These are phyloP conservation scores for Drosophila lutescens DNA, from an alignment of 2,888 invertebrate species.

Conservation along the genomic window DNA sequence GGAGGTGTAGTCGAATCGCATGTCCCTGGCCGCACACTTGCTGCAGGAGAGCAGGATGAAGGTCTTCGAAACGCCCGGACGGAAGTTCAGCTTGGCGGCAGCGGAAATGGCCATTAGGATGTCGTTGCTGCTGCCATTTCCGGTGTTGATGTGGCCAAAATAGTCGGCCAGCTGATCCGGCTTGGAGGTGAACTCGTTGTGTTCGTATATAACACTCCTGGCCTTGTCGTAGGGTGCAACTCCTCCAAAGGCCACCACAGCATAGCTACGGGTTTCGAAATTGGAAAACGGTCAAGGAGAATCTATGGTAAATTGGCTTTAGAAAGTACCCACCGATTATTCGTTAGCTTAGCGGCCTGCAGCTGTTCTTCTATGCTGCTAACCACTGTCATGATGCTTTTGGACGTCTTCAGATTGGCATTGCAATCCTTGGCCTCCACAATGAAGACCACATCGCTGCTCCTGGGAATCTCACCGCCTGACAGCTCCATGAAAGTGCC, in stretches of 20 bases:
- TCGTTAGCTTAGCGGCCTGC: slow-evolving; percentile 86
- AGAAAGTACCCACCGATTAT: slow-evolving; percentile 86
- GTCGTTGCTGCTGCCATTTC: slow-evolving; percentile 86
- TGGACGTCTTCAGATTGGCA: slow-evolving; percentile 87
- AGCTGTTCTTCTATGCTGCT: slow-evolving; percentile 89
- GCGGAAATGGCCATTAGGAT: slow-evolving; percentile 91
- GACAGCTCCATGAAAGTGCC: slow-evolving; percentile 90
- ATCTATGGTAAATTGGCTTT: too few species aligned
- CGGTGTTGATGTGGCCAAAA: slow-evolving; percentile 88
- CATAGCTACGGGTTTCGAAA: slow-evolving; percentile 86
- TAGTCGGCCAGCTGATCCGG: slow-evolving; percentile 87
- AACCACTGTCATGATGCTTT: slow-evolving; percentile 89
- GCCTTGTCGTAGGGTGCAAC: slow-evolving; percentile 89
- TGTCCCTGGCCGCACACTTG: slow-evolving; percentile 88
- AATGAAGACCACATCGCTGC: slow-evolving; percentile 94
- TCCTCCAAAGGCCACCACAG: slow-evolving; percentile 93
- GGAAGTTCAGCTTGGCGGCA: slow-evolving; percentile 90
- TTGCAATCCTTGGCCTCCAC: slow-evolving; percentile 95
- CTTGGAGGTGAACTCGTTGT: slow-evolving; percentile 88
- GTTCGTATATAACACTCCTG: slow-evolving; percentile 89
- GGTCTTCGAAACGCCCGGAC: slow-evolving; percentile 93
- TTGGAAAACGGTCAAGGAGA: too few species aligned
- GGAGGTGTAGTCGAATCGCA: slow-evolving; percentile 93
- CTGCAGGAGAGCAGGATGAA: slow-evolving; percentile 93
- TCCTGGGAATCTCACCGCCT: slow-evolving; percentile 86